Conservation (phyloP, 2,888 invertebrate species). For the Latrodectus elegans region DNA sequence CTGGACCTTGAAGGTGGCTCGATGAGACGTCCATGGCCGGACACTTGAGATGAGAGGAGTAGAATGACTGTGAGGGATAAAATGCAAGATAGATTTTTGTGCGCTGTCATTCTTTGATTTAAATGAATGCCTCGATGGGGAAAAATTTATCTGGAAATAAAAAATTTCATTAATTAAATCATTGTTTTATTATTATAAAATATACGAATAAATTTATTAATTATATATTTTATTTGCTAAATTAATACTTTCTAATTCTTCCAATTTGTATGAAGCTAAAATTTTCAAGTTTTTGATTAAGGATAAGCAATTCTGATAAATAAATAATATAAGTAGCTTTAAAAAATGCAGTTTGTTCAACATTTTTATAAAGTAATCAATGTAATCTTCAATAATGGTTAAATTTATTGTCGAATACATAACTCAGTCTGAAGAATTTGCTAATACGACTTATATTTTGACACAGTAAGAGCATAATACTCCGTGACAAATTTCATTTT, state of each 20-base stretch:
- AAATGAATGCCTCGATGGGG: no score
- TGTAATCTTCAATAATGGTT: no score
- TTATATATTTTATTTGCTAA: background rate
- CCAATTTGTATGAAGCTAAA: background rate
- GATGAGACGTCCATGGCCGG: constrained; percentile 72
- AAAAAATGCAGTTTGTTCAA: no score
- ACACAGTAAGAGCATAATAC: no score
- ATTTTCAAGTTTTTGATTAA: background rate
- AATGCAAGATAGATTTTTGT: background rate
- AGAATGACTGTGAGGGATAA: constrained; percentile 7
- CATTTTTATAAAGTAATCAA: no score
- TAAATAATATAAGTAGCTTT: no score
- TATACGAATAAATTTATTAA: background rate
- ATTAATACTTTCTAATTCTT: background rate
- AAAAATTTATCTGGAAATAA: background rate
- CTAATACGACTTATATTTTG: no score
- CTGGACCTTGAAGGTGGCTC: constrained; percentile 73
- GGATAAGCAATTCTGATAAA: no score
- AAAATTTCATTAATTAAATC: background rate
- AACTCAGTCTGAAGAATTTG: no score
- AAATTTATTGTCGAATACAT: no score
- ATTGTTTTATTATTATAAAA: background rate
- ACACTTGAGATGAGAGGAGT: constrained; percentile 5
- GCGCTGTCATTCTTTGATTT: constrained; percentile 9
- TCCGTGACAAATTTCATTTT: no score